Conservation (phyloP, 2,113 vertebrate genomes). For the Rhipidura dahli region DNA sequence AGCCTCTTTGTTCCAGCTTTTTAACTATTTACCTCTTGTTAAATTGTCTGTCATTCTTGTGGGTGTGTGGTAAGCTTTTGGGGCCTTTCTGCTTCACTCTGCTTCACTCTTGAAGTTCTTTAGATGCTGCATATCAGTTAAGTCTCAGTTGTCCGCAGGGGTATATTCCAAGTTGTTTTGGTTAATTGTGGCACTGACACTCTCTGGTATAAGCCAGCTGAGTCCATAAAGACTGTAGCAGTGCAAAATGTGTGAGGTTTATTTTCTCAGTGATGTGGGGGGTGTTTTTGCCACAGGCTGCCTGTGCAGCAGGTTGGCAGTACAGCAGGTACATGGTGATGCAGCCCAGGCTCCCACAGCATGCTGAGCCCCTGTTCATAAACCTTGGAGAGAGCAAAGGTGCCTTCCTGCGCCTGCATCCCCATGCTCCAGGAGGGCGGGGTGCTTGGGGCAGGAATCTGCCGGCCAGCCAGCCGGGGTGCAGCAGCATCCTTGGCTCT, state of each 20-base stretch:
- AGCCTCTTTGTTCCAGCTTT: not conserved
- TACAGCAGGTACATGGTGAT: fast-evolving
- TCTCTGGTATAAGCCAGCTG: not conserved
- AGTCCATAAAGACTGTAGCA: not conserved
- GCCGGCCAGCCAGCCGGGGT: not conserved
- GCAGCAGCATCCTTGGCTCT: fast-evolving
- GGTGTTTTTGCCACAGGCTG: not conserved
- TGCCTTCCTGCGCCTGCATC: fast-evolving
- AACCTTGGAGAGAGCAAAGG: not conserved
- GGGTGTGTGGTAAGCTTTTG: not conserved
- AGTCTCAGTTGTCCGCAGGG: not conserved
- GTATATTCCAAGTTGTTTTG: not conserved
- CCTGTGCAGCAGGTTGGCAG: fast-evolving
- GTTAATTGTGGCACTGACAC: not conserved
- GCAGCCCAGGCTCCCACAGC: fast-evolving
- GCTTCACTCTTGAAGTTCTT: too few relatives aligned
- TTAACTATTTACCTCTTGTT: not conserved
- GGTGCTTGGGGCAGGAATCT: fast-evolving
- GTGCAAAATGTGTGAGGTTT: not conserved
- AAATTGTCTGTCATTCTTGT: not conserved
- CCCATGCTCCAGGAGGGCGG: fast-evolving
- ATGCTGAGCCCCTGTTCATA: fast-evolving
- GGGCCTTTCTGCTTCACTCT: not conserved
- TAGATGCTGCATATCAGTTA: not conserved
- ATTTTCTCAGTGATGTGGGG: fast-evolving